A percentile compares a stretch with the other conserved stretches of the same genome.
Conservation (phyloP, 2,113 vertebrate species). For the Saguinus midas region DNA sequence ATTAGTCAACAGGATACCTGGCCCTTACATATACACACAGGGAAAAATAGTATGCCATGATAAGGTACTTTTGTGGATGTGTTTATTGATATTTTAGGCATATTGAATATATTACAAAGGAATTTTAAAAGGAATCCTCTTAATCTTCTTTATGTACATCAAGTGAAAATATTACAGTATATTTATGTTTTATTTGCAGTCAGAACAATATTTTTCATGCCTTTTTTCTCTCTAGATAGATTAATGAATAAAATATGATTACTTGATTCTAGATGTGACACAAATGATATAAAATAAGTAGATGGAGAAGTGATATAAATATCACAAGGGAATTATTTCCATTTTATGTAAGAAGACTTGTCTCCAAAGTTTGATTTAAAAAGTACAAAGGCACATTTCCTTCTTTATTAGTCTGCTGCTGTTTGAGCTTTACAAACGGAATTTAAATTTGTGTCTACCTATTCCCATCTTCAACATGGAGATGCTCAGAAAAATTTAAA, state of each 20-base stretch:
- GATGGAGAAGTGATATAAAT: background rate
- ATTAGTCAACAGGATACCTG: background rate
- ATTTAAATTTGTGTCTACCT: background rate
- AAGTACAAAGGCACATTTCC: background rate
- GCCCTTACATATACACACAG: background rate
- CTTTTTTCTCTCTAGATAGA: constrained; percentile 26
- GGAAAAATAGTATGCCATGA: background rate
- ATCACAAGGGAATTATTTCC: background rate
- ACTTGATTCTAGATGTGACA: background rate
- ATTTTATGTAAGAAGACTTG: background rate
- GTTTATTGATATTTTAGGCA: constrained; percentile 15
- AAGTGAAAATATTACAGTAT: background rate
- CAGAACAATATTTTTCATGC: constrained; percentile 8
- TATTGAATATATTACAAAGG: background rate
- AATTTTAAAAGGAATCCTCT: background rate
- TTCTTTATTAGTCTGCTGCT: background rate
- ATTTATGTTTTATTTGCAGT: background rate
- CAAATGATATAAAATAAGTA: constrained; percentile 37
- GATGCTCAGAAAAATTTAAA: background rate
- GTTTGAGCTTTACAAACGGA: background rate
- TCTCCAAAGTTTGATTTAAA: background rate
- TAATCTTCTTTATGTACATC: background rate
- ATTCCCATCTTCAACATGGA: background rate
- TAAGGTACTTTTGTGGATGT: background rate
- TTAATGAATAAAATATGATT: constrained; percentile 16